phyloP scores from a whole-genome alignment of 1,140 invertebrate genomes.

The Andrena cerasifolii region DNA sequence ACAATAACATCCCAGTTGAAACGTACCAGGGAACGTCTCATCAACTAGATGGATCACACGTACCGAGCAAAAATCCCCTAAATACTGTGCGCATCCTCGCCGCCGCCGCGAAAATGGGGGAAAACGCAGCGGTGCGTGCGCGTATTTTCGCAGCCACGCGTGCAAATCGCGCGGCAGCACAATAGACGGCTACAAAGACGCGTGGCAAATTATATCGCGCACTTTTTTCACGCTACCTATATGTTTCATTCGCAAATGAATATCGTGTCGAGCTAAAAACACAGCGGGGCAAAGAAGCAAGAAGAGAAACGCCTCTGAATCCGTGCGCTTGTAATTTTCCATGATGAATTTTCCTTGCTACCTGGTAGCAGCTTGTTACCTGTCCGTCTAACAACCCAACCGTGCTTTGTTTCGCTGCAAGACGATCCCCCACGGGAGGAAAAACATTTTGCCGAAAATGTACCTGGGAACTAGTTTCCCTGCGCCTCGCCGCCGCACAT shows the following conservation, averaged over 20 bases:
- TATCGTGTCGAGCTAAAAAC: not conserved
- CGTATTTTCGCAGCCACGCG: not conserved
- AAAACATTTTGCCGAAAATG: conserved; percentile 18
- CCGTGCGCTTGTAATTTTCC: conserved; percentile 26
- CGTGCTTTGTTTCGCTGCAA: not conserved
- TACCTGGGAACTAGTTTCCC: not conserved
- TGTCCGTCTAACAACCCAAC: conserved; percentile 1
- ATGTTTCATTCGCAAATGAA: conserved; percentile 23
- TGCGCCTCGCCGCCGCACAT: not conserved
- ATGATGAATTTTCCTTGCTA: conserved; percentile 13
- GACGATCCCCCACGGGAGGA: not conserved
- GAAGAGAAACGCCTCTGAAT: not conserved
- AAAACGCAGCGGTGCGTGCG: not conserved
- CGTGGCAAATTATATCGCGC: conserved; percentile 2
- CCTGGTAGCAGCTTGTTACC: conserved; percentile 32
- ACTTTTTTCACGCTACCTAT: not conserved
- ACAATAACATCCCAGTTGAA: too few relatives aligned
- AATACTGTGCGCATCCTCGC: not conserved
- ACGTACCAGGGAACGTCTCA: not conserved
- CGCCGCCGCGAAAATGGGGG: not conserved
- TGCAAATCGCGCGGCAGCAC: not conserved
- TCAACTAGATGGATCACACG: not conserved
- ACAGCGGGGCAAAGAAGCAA: too few relatives aligned
- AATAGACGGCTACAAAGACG: not conserved
- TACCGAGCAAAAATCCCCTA: not conserved